Base-by-base conservation (phyloP, 2,797 vertebrate species). In the Loriculus beryllinus region DNA sequence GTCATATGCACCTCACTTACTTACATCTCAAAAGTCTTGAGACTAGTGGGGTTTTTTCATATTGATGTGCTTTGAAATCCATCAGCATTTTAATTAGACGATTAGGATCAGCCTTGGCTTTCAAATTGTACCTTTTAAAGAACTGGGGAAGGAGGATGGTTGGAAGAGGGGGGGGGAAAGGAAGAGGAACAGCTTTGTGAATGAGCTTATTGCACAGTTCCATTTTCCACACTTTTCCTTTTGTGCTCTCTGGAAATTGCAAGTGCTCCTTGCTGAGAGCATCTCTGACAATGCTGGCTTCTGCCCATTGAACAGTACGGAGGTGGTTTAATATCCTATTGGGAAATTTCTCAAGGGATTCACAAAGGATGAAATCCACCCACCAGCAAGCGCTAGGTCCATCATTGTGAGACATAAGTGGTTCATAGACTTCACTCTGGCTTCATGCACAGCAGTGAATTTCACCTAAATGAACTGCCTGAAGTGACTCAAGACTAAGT, bases 321-420 rank as follows among this genome's bases (percentile, higher is more conserved):
- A 85, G 39, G 25, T 69, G 70, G 31, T 65, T 86, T 60, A 54
- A 70, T 68, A 71, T 39, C 52, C 28, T 18, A 14, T 13, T 33
- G 57, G 62, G 29, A 81, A 82, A 84, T 14, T 43, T 92, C 76
- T 82, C 9, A 1, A 64, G 59, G 63, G 80, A 75, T 54, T 84
- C 71, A 31, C 39, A 54, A 45, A 79, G n/a, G 43, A 10, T 40
- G 39, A 54, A 82, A 59, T 71, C 43, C 29, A 28, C 7, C 22
- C 75, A 57, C 62, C 78, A 81, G 65, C 35, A 47, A 40, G 62
- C 57, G 8, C 33, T 43, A 31, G 19, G 7, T 33, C 63, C 3
- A 0, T 43, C 70, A 6, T 0, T 19, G 33, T 12, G 71, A 51
- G 79, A 39, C 5, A 0, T 7, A 22, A 74, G 21, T 17, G 35